Percentiles rank a stretch among this genome's conserved stretches.
These are phyloP conservation scores for Drosophila kanapiae DNA, from an alignment of 1,140 invertebrate species.

Conservation along the genomic window DNA sequence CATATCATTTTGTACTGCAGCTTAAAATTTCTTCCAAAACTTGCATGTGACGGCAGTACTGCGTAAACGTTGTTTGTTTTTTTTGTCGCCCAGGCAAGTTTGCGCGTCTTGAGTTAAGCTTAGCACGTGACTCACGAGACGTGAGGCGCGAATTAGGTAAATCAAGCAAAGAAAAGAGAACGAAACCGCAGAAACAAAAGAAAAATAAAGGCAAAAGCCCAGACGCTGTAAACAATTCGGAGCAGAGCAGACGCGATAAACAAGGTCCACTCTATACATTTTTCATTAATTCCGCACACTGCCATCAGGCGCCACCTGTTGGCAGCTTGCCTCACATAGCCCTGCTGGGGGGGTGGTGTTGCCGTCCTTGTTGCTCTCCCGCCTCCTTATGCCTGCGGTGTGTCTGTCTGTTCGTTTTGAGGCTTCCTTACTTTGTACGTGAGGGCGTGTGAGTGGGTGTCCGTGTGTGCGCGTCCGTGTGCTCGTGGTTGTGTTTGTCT, in stretches of 20 bases:
- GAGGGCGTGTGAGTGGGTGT: constrained; percentile 9
- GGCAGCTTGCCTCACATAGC: constrained; percentile 49
- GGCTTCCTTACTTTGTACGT: constrained; percentile 29
- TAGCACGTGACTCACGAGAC: constrained; percentile 34
- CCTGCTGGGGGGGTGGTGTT: neutral
- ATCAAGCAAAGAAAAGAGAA: constrained; percentile 23
- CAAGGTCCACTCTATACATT: constrained; percentile 36
- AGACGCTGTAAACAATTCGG: constrained; percentile 7
- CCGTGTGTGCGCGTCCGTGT: constrained; percentile 3
- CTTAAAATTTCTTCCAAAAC: neutral
- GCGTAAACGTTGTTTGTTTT: constrained; percentile 16
- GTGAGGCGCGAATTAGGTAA: constrained; percentile 25
- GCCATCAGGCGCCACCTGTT: constrained; percentile 72
- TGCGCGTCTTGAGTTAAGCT: constrained; percentile 17
- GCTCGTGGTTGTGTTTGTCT: constrained; percentile 35
- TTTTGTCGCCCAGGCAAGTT: constrained; percentile 11
- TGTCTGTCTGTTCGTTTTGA: constrained; percentile 18
- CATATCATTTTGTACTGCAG: neutral
- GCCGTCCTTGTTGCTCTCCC: constrained; percentile 4
- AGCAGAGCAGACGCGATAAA: neutral
- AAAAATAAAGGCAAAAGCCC: neutral
- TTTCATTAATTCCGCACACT: constrained; percentile 57
- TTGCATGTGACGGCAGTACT: constrained; percentile 8
- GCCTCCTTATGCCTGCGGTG: neutral
- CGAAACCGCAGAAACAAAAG: constrained; percentile 25